Evolutionary conservation across 2,113 vertebrate species (phyloP).

Genomic region (Petrocephalus microphthalmus): DNA sequence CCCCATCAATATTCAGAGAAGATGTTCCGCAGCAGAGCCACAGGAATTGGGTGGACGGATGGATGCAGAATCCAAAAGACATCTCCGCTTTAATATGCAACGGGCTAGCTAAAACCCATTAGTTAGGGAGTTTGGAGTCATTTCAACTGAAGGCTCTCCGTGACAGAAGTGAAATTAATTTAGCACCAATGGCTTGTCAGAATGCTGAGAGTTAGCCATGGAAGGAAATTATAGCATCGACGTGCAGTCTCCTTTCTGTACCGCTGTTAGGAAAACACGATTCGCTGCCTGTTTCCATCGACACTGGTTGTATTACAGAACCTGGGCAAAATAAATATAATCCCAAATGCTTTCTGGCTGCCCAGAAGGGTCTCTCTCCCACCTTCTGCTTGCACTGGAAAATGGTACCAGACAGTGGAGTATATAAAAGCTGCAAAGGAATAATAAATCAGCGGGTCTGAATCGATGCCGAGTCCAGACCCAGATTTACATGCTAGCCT

Average conservation of each 20-base stretch:
- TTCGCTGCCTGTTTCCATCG: constrained; percentile 25
- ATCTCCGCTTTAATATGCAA: background rate
- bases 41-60: background rate
- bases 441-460: background rate
- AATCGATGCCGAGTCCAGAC: background rate
- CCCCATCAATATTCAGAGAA: background rate
- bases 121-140: constrained; percentile 40
- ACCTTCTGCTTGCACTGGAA: background rate
- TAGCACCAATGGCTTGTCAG: constrained; percentile 53
- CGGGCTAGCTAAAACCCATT: constrained; percentile 28
- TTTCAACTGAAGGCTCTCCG: constrained; percentile 30
- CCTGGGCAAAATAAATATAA: constrained; percentile 22
- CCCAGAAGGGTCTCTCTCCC: background rate
- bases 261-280: constrained; percentile 29
- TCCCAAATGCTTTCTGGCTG: constrained; percentile 10
- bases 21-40: background rate
- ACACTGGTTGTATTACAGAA: constrained; percentile 18
- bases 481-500: background rate
- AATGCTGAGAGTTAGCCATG: constrained; percentile 45
- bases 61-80: background rate
- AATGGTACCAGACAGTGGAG: background rate
- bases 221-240: constrained; percentile 54
- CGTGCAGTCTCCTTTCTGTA: constrained; percentile 35
- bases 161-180: constrained; percentile 55
- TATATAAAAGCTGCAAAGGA: constrained; percentile 4